phyloP scores from a whole-genome alignment of 35 echinoderm and acorn worm species.

The Ptychodera flava region DNA sequence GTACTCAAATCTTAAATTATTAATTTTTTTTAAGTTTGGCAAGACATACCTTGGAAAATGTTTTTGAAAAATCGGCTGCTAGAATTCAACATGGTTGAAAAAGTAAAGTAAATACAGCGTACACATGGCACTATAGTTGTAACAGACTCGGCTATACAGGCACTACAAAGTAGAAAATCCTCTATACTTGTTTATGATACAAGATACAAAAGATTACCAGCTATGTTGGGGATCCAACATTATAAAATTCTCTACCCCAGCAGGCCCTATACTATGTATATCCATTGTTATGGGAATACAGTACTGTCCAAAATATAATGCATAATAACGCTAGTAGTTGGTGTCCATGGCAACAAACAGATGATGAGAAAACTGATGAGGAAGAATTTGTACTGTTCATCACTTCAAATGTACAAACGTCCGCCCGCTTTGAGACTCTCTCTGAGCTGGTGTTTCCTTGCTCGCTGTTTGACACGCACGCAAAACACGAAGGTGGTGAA shows the following conservation, averaged over 20 bases:
- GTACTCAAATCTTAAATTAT: no score
- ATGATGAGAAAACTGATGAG: background rate
- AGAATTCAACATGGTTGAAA: no score
- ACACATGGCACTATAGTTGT: no score
- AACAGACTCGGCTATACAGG: no score
- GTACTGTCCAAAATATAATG: background rate
- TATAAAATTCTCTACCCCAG: background rate
- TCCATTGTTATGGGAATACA: background rate
- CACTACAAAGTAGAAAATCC: background rate
- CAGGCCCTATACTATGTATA: background rate
- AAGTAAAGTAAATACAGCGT: no score
- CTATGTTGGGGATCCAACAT: background rate
- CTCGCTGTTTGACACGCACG: background rate
- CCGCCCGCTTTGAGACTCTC: no score
- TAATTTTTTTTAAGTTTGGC: no score
- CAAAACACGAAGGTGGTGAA: background rate
- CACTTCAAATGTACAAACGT: background rate
- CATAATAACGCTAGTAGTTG: background rate
- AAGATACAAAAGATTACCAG: background rate
- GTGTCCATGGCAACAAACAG: background rate
- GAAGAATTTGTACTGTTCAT: background rate
- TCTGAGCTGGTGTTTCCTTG: background rate
- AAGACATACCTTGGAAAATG: no score
- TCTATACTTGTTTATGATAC: background rate
- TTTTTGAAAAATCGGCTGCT: no score